phyloP scores from a whole-genome alignment of 2,113 vertebrate genomes.

The Shinisaurus crocodilurus region DNA sequence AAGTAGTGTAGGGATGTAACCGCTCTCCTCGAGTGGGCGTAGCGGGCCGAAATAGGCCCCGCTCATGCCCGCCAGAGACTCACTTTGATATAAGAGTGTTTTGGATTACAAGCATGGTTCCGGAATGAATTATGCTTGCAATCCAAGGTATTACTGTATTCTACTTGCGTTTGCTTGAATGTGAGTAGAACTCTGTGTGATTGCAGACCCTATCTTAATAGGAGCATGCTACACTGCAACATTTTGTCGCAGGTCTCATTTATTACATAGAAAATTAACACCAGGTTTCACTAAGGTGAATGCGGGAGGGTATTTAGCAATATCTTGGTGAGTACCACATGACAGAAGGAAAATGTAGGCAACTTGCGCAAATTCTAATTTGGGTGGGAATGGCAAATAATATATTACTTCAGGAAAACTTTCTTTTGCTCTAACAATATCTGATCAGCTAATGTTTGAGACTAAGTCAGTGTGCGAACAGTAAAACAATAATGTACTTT shows the following conservation, averaged over 20 bases:
- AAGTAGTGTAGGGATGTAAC: too few relatives aligned
- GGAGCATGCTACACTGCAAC: neutral
- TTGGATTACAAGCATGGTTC: too few relatives aligned
- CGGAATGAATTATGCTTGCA: too few relatives aligned
- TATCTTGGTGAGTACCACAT: neutral
- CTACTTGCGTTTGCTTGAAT: too few relatives aligned
- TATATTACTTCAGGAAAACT: slow-evolving; percentile 63
- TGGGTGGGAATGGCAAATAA: slow-evolving; percentile 54
- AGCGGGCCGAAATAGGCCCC: too few relatives aligned
- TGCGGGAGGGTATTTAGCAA: neutral
- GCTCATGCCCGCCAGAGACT: too few relatives aligned
- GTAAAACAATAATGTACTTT: slow-evolving; percentile 73
- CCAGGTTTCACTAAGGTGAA: neutral
- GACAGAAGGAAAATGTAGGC: neutral
- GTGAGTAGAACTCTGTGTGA: too few relatives aligned
- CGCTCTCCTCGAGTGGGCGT: too few relatives aligned
- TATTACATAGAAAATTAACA: neutral
- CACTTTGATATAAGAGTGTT: too few relatives aligned
- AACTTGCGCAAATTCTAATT: slow-evolving; percentile 15
- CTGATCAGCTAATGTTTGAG: slow-evolving; percentile 56
- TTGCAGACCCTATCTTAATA: neutral
- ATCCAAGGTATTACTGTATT: too few relatives aligned
- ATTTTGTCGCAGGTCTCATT: neutral
- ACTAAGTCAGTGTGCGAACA: slow-evolving; percentile 67
- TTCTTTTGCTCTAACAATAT: slow-evolving; percentile 62